Base-by-base conservation (phyloP, 2,888 invertebrate species). In the Petrophora chlorosata region DNA sequence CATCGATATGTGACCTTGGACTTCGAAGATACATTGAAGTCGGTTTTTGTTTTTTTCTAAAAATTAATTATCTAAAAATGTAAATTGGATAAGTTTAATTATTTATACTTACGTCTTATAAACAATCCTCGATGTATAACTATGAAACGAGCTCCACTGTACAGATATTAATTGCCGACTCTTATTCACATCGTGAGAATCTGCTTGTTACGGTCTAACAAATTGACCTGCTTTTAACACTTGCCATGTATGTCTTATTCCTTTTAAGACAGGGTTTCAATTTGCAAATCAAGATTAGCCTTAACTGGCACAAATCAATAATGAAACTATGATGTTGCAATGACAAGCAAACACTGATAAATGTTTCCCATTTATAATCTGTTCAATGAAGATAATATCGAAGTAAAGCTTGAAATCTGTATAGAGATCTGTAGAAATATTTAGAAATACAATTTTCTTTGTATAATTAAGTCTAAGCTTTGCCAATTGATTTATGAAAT, bases 331-430 rank as follows among this genome's bases (percentile, higher is more conserved):
- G 15, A 32, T 32, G 16, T 56, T 50, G 57, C 40, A 59, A 61
- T 64, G 53, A 59, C 56, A 10, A 25, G 9, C 55, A 51, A 50
- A 56, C 48, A 43, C 33, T 38, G 56, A 63, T 56, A 46, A 53
- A 63, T 38, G 17, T 19, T 56, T 29, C 16, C 46, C 45, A 59
- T 65, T 58, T 51, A 58, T 61, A 55, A 39, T 53, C 22, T 22
- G 22, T 28, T 9, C 7, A 23, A 12, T 10, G 23, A 17, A 47
- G 23, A 36, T 38, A 45, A 38, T 34, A 35, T 29, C 17, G 13
- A 3, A 23, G 29, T 23, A 5, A 23, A 25, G 10, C 2, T 10
- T 10, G 4, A 10, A 10, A 25, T 25, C 10, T 10, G 10, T 25
- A 10, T 10, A n/a, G n/a, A n/a, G n/a, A 9, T 25, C 9, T 10